Evolutionary conservation across 2,797 vertebrate species (phyloP), one percentile per base, ranked within the genome.

Genomic region (Pseudotriccus pelzelni): DNA sequence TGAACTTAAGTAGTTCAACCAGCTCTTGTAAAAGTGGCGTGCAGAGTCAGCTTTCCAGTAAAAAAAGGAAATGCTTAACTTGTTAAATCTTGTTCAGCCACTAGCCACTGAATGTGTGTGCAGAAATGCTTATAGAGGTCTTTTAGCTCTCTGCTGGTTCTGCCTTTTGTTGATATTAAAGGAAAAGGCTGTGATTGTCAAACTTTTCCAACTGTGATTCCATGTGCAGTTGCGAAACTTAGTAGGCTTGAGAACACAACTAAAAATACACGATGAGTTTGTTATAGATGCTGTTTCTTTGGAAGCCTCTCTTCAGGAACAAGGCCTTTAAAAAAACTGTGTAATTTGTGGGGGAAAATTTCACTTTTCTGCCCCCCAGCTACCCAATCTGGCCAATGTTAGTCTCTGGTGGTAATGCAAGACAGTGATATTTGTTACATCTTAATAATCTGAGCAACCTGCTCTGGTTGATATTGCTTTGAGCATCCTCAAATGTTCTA

Each of bases 31-130:
- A 72, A 94, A 90, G 59, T 43, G 41, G 28, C 1, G 0, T 63
- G 79, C 58, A 34, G 73, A 70, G 70, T 94, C 94, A 93, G 94
- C 91, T 94, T 92, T 94, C 69, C 93, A 59, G 60, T 53, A 59
- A 84, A 93, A 93, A 79, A 89, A 93, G n/a, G 75, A 91, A 94
- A 83, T 91, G 72, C 91, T 92, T 95, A 91, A 94, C 96, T 95
- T 89, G 90, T 94, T 95, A 91, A 92, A 93, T 95, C 84, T 94
- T 89, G 64, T 79, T 95, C 82, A 89, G 43, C 59, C 91, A 36
- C 60, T 86, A 59, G 86, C 49, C 69, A 39, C 79, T 76, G 68
- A 78, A 63, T 41, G 27, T n/a, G 8, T 62, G n/a, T 76, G 47
- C 64, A 85, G 78, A 89, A 96, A 73, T 79, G 84, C 91, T 92